A percentile compares a stretch with the other conserved stretches of the same genome.
Evolutionary conservation across 2,797 vertebrate species (phyloP).

Genomic region (Danio albolineatus): DNA sequence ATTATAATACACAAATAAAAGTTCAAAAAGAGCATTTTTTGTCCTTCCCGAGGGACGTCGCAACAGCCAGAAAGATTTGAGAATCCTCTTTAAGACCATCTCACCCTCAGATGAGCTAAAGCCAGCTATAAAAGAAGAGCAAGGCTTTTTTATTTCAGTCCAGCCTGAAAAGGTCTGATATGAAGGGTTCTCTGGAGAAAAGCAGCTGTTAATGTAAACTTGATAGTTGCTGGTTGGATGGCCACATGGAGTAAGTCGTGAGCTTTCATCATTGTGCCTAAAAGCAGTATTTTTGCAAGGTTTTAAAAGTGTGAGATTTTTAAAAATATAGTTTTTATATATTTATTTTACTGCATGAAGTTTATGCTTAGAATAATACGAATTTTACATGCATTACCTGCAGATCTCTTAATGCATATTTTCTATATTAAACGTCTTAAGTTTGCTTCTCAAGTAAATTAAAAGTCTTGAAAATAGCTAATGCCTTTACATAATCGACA

Average conservation of each 20-base stretch:
- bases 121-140: slow-evolving; percentile 16
- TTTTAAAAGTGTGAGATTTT: neutral
- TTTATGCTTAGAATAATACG: neutral
- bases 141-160: slow-evolving; percentile 1
- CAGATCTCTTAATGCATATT: neutral
- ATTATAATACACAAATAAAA: slow-evolving; percentile 50
- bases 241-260: neutral
- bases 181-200: slow-evolving; percentile 2
- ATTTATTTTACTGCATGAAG: neutral
- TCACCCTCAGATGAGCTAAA: slow-evolving; percentile 3
- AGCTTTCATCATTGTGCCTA: neutral
- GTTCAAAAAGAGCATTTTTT: slow-evolving; percentile 20
- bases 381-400: too few relatives aligned
- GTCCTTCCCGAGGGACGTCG: slow-evolving; percentile 26
- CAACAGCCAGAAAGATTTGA: slow-evolving; percentile 25
- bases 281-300: neutral
- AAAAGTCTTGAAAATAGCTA: neutral
- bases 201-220: slow-evolving; percentile 19
- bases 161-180: slow-evolving; percentile 27
- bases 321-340: neutral
- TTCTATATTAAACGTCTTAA: neutral
- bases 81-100: slow-evolving; percentile 30
- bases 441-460: neutral
- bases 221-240: neutral
- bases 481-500: neutral